Percentiles rank a stretch among this genome's conserved stretches.
Evolutionary conservation across 2,113 vertebrate species (phyloP).

Genomic region (Oceanodroma tethys): DNA sequence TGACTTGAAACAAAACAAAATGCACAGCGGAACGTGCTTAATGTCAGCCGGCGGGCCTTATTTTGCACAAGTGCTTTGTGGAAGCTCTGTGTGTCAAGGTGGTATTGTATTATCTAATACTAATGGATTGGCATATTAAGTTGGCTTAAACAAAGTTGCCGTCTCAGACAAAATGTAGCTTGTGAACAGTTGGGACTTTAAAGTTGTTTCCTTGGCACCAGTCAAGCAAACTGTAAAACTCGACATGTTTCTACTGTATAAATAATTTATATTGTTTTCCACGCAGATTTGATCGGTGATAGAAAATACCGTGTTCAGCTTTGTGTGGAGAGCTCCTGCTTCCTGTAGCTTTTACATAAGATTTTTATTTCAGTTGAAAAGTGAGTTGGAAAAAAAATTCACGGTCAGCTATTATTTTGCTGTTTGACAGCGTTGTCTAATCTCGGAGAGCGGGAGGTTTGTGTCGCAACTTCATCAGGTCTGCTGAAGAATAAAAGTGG

Average conservation of each 20-base stretch:
- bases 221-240: not conserved
- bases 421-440: not conserved
- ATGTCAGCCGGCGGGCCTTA: not conserved
- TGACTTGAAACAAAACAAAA: not conserved
- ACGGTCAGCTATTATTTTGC: not conserved
- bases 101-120: not conserved
- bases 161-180: not conserved
- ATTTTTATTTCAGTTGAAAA: constrained; percentile 3
- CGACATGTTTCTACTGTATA: not conserved
- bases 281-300: not conserved
- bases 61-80: not conserved
- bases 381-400: not conserved
- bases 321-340: not conserved
- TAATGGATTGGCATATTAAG: not conserved
- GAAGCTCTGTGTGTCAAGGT: not conserved
- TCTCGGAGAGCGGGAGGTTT: not conserved
- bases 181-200: not conserved
- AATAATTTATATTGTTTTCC: not conserved
- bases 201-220: not conserved
- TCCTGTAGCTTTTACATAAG: not conserved
- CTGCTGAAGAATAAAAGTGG: constrained; percentile 7
- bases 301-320: not conserved
- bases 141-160: not conserved
- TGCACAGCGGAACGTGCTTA: rapidly evolving
- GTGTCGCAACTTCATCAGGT: not conserved